A percentile compares a stretch with the other conserved stretches of the same genome.
Evolutionary conservation across 2,888 invertebrate species (phyloP).

Genomic region (Drosophila pseudotalamancana): DNA sequence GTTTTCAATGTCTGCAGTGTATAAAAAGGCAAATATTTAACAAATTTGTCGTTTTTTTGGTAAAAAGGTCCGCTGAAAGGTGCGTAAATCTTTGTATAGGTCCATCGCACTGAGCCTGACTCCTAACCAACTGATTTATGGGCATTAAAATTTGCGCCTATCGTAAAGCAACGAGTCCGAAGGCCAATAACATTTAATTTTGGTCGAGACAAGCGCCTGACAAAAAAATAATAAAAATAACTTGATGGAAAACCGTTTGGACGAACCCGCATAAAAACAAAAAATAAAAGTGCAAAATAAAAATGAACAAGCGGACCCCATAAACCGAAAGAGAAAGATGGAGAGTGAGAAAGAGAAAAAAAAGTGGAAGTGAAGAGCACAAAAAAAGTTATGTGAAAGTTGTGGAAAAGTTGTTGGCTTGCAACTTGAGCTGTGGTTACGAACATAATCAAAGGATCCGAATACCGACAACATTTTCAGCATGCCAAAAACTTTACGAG

Average conservation of each 20-base stretch:
- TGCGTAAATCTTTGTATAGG: constrained; percentile 52
- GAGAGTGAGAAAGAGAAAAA: not conserved
- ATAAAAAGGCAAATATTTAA: constrained; percentile 46
- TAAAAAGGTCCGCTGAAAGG: constrained; percentile 54
- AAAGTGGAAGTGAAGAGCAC: not conserved
- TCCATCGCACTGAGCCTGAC: not conserved
- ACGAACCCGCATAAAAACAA: constrained; percentile 34
- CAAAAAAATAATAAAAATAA: not conserved
- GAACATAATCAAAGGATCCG: constrained; percentile 60
- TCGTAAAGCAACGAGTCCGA: constrained; percentile 53
- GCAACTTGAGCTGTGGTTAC: constrained; percentile 56
- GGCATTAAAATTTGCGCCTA: constrained; percentile 58
- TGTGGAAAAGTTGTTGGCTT: constrained; percentile 28
- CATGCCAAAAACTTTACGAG: constrained; percentile 63
- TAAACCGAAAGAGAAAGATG: not conserved
- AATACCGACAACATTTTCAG: constrained; percentile 9
- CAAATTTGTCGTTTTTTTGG: constrained; percentile 40
- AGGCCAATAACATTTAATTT: constrained; percentile 79
- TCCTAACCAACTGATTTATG: constrained; percentile 59
- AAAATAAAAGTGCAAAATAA: constrained; percentile 47
- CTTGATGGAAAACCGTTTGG: constrained; percentile 67
- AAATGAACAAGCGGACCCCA: constrained; percentile 38
- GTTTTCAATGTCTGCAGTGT: too few relatives aligned
- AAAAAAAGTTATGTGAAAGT: constrained; percentile 61
- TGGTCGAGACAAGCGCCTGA: constrained; percentile 27